Evolutionary conservation across 2,797 vertebrate genomes (phyloP), one percentile per base, ranked within the genome.

Genomic region (Malacoctenus gilli): DNA sequence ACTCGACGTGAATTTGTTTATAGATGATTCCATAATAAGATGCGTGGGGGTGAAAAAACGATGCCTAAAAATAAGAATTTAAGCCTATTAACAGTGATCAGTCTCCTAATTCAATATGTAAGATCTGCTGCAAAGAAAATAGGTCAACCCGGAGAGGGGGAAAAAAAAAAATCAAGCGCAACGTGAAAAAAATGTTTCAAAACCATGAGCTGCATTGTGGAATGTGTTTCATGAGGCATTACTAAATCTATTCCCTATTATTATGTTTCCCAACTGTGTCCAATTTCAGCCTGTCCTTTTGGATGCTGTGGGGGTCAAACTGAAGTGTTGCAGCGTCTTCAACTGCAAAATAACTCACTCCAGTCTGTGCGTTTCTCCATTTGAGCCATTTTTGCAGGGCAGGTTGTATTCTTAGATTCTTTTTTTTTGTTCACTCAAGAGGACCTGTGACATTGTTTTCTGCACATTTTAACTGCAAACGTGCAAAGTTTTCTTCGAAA

Each of bases 31-130:
- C 70, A 58, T 68, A 77, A 85, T 82, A 77, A 72, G 51, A 70
- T 65, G 43, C 59, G 37, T 41, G 40, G 23, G 48, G n/a, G n/a
- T n/a, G n/a, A 38, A 21, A 34, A 5, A 42, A 59, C 49, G 28
- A 58, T 59, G 56, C 59, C 62, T 61, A 61, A 77, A 83, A 84
- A 82, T 79, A 80, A 82, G 42, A 16, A 42, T 47, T 61, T 80
- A 82, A 84, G 75, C 75, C 59, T 75, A 72, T 85, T 88, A 85
- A 79, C 51, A 73, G 65, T 37, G 74, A 75, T 78, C 62, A 66
- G 40, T 81, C 70, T 71, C 64, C 50, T 83, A 81, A 82, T 86
- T 74, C 20, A 78, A 71, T 64, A 79, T 68, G 40, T 18, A 61
- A 59, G 47, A 86, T 85, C 32, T 79, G 37, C 46, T 59, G 71